Evolutionary conservation across 2,113 vertebrate species (phyloP), one percentile per base, ranked within the genome.

Genomic region (Ellobius talpinus): DNA sequence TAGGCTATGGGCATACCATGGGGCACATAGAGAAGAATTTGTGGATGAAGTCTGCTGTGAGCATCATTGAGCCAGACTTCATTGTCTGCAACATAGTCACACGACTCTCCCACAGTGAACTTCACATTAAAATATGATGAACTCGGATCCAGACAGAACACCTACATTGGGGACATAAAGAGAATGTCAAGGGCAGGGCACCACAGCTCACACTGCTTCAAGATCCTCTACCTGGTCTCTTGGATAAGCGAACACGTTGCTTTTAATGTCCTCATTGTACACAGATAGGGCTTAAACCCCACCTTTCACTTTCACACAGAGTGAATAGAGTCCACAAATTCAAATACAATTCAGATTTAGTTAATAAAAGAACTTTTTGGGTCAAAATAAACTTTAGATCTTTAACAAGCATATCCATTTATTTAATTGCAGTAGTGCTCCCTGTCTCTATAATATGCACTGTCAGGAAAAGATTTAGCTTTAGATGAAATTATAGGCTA

Each of bases 281-380:
- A 90, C 31, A 90, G 52, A 36, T 91, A 16, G 42, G 14, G 2
- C 82, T 87, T 82, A 70, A 94, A 26, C 42, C 24, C 24, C 42
- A 24, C 55, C 16, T 91, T 92, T 33, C 12, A 79, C 5, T 87
- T 90, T 78, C 0, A 76, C 7, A 74, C 10, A 90, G 10, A 93
- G 65, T 63, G 10, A 93, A 58, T 63, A 65, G 70, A 79, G 78
- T 87, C 82, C 87, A 72, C 76, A 42, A n/a, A 42, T 11, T 45
- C 33, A 47, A 89, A 39, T 81, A 50, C 33, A 70, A 79, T 87
- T 91, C 33, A n/a, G 16, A 1, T 76, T 94, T 29, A 45, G 84
- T 19, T 87, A 72, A 90, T 29, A 89, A 89, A 42, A 88, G 47
- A 36, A 29, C 86, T 89, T 93, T 94, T 81, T 47, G 90, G 47